Conservation (phyloP, 2,888 invertebrate species). For the Penaeus monodon region DNA sequence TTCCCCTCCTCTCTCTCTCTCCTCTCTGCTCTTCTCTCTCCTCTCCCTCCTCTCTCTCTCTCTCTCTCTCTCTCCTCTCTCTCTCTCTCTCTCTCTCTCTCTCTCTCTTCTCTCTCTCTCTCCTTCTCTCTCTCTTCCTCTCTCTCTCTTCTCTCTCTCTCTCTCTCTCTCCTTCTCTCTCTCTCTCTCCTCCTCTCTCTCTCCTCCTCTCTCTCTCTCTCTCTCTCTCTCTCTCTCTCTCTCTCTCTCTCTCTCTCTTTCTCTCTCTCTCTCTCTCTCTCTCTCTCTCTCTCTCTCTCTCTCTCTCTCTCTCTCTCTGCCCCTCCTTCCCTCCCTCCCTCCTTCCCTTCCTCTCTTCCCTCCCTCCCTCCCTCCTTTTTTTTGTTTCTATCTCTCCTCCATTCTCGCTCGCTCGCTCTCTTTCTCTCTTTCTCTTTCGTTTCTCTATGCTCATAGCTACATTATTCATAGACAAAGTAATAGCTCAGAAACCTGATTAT, state of each 20-base stretch:
- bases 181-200: neutral
- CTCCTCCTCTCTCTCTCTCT: slow-evolving; percentile 20
- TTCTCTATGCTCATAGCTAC: no score
- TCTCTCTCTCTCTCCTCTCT: neutral
- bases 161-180: neutral
- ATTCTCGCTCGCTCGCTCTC: slow-evolving; percentile 5
- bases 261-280: neutral
- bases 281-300: neutral
- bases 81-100: neutral
- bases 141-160: neutral
- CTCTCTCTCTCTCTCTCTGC: neutral
- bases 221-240: slow-evolving; percentile 38
- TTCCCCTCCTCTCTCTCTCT: neutral
- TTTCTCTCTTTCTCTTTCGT: neutral
- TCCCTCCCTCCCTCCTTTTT: neutral
- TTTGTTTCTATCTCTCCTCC: neutral
- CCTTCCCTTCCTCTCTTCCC: neutral
- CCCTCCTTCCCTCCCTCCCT: neutral
- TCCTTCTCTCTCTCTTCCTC: neutral
- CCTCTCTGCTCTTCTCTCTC: neutral
- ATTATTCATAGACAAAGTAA: no score
- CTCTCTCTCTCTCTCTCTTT: slow-evolving; percentile 22
- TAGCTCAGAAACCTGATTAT: no score
- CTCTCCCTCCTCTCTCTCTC: neutral
- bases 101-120: neutral